These are phyloP conservation scores for Galemys pyrenaicus DNA, from an alignment of 2,113 vertebrate species.

Conservation along the genomic window DNA sequence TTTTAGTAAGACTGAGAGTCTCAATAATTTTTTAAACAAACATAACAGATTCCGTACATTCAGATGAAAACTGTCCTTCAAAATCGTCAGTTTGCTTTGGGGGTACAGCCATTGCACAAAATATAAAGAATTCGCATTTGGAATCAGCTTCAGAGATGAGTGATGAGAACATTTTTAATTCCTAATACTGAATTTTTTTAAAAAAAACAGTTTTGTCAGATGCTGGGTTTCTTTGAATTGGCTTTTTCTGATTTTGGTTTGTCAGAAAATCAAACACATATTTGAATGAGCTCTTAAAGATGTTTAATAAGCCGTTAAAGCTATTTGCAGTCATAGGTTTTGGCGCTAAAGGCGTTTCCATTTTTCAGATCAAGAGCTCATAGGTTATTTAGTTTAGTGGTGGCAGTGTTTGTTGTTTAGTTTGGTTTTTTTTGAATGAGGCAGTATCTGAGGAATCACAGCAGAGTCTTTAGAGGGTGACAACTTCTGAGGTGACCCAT, in stretches of 20 bases:
- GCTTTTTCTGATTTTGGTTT: constrained; percentile 12
- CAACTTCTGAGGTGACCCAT: constrained; percentile 53
- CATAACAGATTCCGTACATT: constrained; percentile 5
- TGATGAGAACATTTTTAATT: constrained; percentile 38
- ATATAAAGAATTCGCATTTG: constrained; percentile 34
- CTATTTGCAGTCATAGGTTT: constrained; percentile 1
- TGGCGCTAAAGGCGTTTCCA: constrained; percentile 41
- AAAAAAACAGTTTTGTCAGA: background rate
- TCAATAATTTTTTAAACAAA: background rate
- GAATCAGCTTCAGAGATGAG: constrained; percentile 21
- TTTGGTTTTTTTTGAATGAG: background rate
- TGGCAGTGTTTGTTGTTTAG: background rate
- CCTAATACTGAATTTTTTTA: background rate
- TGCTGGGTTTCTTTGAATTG: constrained; percentile 24
- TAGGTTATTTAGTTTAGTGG: background rate
- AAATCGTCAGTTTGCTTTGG: constrained; percentile 50
- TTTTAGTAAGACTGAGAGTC: constrained; percentile 24
- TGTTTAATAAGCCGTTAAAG: constrained; percentile 13
- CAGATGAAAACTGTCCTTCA: constrained; percentile 58
- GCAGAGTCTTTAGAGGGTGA: background rate
- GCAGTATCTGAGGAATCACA: constrained; percentile 31
- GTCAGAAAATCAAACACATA: constrained; percentile 4
- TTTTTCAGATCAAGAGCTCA: constrained; percentile 1
- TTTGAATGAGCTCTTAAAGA: constrained; percentile 27
- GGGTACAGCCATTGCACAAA: constrained; percentile 31